Evolutionary conservation across 2,113 vertebrate species (phyloP).

Genomic region (Paratilapia polleni): DNA sequence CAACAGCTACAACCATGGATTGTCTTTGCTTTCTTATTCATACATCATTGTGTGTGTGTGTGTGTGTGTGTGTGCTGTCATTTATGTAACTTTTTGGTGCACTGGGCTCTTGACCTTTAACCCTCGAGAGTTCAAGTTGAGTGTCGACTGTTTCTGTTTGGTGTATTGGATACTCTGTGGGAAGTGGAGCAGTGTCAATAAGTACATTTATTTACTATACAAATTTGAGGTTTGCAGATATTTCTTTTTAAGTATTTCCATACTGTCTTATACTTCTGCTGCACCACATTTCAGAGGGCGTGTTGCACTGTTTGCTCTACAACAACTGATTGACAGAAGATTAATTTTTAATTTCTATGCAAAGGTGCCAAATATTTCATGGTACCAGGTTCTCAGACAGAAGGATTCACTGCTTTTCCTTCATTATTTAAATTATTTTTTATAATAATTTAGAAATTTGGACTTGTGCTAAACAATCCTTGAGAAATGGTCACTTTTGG

Average conservation of each 20-base stretch:
- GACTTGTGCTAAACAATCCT: not conserved
- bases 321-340: not conserved
- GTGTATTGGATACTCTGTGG: not conserved
- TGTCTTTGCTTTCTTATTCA: not conserved
- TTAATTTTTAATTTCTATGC: not conserved
- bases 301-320: not conserved
- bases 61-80: not conserved
- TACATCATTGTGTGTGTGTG: not conserved
- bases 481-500: not conserved
- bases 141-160: not conserved
- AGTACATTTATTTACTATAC: not conserved
- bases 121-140: slow-evolving; percentile 19
- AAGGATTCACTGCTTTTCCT: not conserved
- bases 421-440: not conserved
- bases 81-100: not conserved
- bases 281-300: not conserved
- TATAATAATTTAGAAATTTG: not conserved
- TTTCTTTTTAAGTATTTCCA: no score
- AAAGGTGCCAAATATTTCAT: not conserved
- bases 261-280: not conserved
- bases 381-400: not conserved
- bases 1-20: not conserved
- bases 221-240: not conserved
- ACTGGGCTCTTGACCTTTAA: slow-evolving; percentile 28
- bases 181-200: not conserved